Evolutionary conservation across 2,113 vertebrate genomes (phyloP).

Genomic region (Spea multiplicata): DNA sequence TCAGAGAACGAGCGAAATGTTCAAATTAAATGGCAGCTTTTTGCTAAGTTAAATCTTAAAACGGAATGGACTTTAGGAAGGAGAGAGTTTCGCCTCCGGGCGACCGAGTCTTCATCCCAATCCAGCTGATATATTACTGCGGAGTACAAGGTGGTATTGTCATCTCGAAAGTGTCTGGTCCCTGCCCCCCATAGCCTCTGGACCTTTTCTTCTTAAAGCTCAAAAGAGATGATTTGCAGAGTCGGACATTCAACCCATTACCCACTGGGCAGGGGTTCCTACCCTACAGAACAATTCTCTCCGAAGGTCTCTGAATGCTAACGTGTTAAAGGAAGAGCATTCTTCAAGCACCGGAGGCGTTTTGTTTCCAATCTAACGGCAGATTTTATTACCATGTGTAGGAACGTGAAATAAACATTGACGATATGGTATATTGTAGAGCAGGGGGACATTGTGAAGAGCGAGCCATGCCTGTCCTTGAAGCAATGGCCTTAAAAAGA

Average conservation of each 20-base stretch:
- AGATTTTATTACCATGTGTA: constrained; percentile 17
- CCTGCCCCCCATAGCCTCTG: constrained; percentile 40
- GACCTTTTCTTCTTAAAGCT: constrained; percentile 24
- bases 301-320: constrained; percentile 7
- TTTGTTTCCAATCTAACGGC: constrained; percentile 9
- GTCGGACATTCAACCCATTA: constrained; percentile 29
- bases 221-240: constrained; percentile 46
- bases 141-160: constrained; percentile 43
- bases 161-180: constrained; percentile 26
- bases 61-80: constrained; percentile 37
- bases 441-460: constrained; percentile 20
- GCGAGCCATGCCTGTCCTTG: background rate
- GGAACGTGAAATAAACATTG: constrained; percentile 28
- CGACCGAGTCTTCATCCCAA: constrained; percentile 18
- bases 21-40: constrained; percentile 25
- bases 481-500: background rate
- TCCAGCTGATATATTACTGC: constrained; percentile 41
- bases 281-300: constrained; percentile 25
- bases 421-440: constrained; percentile 26
- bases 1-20: constrained; percentile 27
- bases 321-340: constrained; percentile 12
- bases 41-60: constrained; percentile 33
- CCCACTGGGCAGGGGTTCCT: constrained; percentile 13
- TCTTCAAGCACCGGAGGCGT: background rate
- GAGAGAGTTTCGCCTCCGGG: constrained; percentile 20